These are phyloP conservation scores for Branchipolynoe longqiensis DNA, from an alignment of 2,888 invertebrate genomes.

Conservation along the genomic window DNA sequence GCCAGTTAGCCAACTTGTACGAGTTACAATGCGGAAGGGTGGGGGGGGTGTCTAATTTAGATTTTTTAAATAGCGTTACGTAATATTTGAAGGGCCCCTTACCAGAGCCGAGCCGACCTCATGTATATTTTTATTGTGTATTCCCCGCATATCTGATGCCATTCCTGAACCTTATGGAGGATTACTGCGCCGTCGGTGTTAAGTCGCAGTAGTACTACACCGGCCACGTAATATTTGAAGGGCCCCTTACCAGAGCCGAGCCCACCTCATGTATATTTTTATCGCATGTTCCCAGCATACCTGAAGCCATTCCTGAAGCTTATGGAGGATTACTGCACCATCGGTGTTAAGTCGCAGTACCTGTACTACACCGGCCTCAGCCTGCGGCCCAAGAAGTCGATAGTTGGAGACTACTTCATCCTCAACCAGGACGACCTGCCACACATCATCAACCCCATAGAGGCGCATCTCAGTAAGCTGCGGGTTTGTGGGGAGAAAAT, in stretches of 20 bases:
- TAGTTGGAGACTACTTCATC: constrained; percentile 85
- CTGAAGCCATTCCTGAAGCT: constrained; percentile 89
- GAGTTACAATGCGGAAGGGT: too few species aligned
- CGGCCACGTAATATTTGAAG: too few species aligned
- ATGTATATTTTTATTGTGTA: constrained; percentile 16
- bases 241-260: too few species aligned
- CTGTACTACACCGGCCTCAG: constrained; percentile 91
- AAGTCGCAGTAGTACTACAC: too few species aligned
- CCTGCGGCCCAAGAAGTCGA: constrained; percentile 86
- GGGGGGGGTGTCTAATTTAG: not conserved
- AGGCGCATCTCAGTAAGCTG: constrained; percentile 87
- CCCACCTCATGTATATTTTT: too few species aligned
- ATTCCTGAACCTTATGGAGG: constrained; percentile 87
- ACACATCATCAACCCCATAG: constrained; percentile 91
- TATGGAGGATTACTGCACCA: constrained; percentile 88
- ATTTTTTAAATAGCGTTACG: too few species aligned
- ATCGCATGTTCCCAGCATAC: constrained; percentile 85
- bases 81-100: too few species aligned
- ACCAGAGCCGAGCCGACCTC: too few species aligned
- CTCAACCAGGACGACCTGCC: constrained; percentile 88
- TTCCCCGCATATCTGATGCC: constrained; percentile 89
- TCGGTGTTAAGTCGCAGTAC: constrained; percentile 87
- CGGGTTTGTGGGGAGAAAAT: too few species aligned
- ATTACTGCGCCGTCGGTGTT: constrained; percentile 89
- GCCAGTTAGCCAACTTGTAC: too few species aligned